Evolutionary conservation across 2,797 vertebrate species (phyloP).

Genomic region (Acanthurus lineatus): DNA sequence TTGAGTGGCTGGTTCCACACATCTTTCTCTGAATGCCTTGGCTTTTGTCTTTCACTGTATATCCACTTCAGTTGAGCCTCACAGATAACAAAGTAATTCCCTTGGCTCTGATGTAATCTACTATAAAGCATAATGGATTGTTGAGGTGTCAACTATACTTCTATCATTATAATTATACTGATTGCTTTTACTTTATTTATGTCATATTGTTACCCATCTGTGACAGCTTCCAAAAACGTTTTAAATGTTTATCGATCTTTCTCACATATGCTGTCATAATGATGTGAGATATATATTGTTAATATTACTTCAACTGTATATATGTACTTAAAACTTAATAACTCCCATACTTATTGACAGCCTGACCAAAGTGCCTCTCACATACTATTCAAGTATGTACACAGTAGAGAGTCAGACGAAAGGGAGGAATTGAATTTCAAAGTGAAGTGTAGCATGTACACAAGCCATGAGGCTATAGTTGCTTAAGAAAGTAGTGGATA

Average conservation of each 20-base stretch:
- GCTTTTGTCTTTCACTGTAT: not conserved
- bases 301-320: conserved; percentile 1
- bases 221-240: conserved; percentile 1
- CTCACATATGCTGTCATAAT: not conserved
- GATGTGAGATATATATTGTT: conserved; percentile 9
- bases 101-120: not conserved
- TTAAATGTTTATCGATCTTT: not conserved
- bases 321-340: not conserved
- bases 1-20: not conserved
- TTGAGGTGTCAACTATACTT: not conserved
- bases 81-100: not conserved
- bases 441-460: no score
- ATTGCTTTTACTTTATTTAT: not conserved
- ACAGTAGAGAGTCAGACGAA: no score
- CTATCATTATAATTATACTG: not conserved
- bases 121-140: not conserved
- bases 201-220: not conserved
- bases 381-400: no score
- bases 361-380: conserved; percentile 4
- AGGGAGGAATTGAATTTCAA: no score
- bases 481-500: no score
- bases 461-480: no score
- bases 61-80: not conserved
- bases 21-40: not conserved
- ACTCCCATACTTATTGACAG: conserved; percentile 10